Conservation (phyloP, 2,888 invertebrate species). For the Zygogramma bicolorata region DNA sequence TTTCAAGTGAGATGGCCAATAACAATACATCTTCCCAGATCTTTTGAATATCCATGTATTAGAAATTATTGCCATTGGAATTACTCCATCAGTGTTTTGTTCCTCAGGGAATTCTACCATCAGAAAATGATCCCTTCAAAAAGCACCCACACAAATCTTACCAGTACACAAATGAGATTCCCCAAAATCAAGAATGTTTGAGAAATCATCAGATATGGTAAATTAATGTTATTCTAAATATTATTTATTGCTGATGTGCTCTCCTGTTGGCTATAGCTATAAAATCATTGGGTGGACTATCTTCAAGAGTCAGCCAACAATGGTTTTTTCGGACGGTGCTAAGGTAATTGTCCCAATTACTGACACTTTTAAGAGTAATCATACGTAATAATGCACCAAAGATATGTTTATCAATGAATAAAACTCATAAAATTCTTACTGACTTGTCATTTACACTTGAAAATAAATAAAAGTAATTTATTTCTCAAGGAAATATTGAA, state of each 20-base stretch:
- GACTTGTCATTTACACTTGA: no score
- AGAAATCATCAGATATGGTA: no score
- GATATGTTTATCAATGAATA: no score
- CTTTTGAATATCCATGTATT: neutral
- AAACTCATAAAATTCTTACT: no score
- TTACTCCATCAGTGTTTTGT: neutral
- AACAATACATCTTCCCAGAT: constrained; percentile 3
- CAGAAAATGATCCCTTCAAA: neutral
- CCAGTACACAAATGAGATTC: neutral
- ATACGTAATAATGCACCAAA: neutral
- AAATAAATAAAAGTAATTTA: neutral
- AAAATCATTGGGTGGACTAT: no score
- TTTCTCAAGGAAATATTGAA: neutral
- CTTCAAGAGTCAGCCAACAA: no score
- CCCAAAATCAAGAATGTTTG: neutral
- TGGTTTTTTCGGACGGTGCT: no score
- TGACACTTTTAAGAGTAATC: neutral
- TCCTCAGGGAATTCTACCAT: constrained; percentile 7
- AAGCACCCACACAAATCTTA: neutral
- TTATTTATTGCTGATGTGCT: no score
- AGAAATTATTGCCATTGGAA: constrained; percentile 9
- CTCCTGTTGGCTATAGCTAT: no score
- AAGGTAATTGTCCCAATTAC: neutral
- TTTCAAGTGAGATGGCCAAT: neutral
- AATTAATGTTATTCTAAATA: no score